A percentile compares a stretch with the other conserved stretches of the same genome.
These are phyloP conservation scores for Sternarchorhynchus goeldii DNA, from an alignment of 2,797 vertebrate species.

Conservation along the genomic window DNA sequence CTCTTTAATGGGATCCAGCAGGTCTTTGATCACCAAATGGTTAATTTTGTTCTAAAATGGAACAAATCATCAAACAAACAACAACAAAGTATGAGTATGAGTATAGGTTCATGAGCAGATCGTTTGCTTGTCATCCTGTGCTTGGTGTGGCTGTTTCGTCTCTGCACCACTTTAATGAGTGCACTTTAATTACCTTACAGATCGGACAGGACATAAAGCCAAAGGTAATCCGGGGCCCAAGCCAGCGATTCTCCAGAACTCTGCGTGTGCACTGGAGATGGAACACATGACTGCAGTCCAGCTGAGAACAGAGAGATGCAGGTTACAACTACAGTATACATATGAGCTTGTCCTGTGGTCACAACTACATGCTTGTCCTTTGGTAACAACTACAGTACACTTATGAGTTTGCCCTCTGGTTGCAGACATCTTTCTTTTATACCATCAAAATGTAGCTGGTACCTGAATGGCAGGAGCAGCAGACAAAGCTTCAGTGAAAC, in stretches of 20 bases:
- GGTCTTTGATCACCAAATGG: slow-evolving; percentile 94
- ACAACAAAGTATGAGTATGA: background rate
- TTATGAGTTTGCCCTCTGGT: background rate
- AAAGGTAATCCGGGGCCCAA: slow-evolving; percentile 97
- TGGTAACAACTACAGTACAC: background rate
- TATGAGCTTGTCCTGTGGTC: no score
- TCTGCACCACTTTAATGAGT: background rate
- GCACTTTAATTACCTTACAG: slow-evolving; percentile 85
- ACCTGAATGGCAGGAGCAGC: slow-evolving; percentile 98
- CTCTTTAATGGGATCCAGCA: slow-evolving; percentile 97
- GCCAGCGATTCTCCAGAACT: slow-evolving; percentile 97
- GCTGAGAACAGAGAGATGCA: slow-evolving; percentile 69
- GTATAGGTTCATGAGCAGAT: background rate
- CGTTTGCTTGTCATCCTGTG: background rate
- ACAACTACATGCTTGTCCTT: no score
- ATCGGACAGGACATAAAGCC: slow-evolving; percentile 99
- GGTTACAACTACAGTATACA: background rate
- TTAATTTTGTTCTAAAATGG: slow-evolving; percentile 96
- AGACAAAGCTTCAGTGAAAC: slow-evolving; percentile 98
- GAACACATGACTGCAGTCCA: slow-evolving; percentile 99
- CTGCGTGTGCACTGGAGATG: slow-evolving; percentile 96
- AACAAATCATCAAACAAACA: slow-evolving; percentile 34
- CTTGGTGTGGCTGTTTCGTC: background rate
- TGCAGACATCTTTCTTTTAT: background rate
- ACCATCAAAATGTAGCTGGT: slow-evolving; percentile 8